These are phyloP conservation scores for Sinopyrophorus schimmeli DNA, from an alignment of 2,888 invertebrate species.

Conservation along the genomic window DNA sequence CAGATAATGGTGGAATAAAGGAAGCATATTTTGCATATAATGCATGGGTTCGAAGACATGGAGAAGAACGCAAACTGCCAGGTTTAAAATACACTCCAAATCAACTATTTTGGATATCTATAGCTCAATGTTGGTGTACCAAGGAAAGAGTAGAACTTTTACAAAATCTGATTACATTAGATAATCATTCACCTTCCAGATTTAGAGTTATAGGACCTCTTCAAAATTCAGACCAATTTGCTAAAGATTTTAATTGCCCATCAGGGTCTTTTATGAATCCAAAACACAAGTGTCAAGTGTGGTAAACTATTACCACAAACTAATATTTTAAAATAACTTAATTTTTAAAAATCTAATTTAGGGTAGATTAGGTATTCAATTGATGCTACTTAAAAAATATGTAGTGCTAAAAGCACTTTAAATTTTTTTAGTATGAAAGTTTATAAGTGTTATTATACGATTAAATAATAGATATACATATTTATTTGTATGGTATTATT, in stretches of 20 bases:
- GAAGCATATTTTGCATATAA: constrained; percentile 58
- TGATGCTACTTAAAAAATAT: no score
- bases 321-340: no score
- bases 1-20: constrained; percentile 88
- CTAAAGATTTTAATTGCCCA: constrained; percentile 61
- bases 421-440: no score
- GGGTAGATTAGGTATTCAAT: no score
- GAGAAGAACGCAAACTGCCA: constrained; percentile 67
- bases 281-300: constrained; percentile 59
- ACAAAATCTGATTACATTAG: constrained; percentile 73
- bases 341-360: no score
- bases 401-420: no score
- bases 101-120: constrained; percentile 64
- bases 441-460: no score
- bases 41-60: constrained; percentile 68
- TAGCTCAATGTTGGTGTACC: constrained; percentile 82
- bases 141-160: constrained; percentile 66
- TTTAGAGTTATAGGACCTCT: constrained; percentile 62
- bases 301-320: constrained; percentile 55
- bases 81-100: constrained; percentile 69
- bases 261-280: constrained; percentile 61
- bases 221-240: constrained; percentile 61
- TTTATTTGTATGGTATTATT: no score
- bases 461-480: no score
- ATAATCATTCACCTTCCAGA: constrained; percentile 67